phyloP scores from a whole-genome alignment of 2,888 invertebrate species.

The Eumacrocentrus americanus region DNA sequence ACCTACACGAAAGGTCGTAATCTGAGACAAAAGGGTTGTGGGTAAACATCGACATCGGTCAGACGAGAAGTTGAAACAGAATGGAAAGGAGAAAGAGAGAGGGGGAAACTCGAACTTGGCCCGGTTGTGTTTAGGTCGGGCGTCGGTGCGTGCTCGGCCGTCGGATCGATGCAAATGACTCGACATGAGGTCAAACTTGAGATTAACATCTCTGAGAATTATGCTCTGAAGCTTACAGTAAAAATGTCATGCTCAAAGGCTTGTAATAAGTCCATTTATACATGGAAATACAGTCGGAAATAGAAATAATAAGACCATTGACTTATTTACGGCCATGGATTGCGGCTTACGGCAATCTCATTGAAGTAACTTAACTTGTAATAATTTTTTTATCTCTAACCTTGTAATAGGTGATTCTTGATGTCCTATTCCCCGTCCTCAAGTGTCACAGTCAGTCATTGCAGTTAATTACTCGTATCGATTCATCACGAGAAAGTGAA shows the following conservation, averaged over 20 bases:
- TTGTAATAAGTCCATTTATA: neutral
- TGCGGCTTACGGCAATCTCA: too few species aligned
- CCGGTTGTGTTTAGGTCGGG: slow-evolving; percentile 11
- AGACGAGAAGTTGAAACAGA: neutral
- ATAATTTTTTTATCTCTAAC: too few species aligned
- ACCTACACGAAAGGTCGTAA: neutral
- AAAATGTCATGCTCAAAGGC: neutral
- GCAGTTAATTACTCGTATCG: neutral
- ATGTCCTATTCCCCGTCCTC: neutral
- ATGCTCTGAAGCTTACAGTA: too few species aligned
- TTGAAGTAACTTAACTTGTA: too few species aligned
- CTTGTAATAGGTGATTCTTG: too few species aligned
- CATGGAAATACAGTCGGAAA: too few species aligned
- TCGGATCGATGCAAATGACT: slow-evolving; percentile 20
- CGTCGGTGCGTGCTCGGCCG: slow-evolving; percentile 4
- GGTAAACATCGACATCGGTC: neutral
- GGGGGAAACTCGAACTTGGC: slow-evolving; percentile 21
- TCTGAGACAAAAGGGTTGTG: neutral
- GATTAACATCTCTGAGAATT: slow-evolving; percentile 21
- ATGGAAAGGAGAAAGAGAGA: neutral
- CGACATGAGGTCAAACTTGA: slow-evolving; percentile 16
- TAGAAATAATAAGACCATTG: too few species aligned
- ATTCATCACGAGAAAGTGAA: neutral
- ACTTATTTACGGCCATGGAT: too few species aligned
- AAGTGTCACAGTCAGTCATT: neutral